Percentiles rank a stretch among this genome's conserved stretches.
Evolutionary conservation across 2,113 vertebrate species (phyloP).

Genomic region (Chlorocebus sabaeus): DNA sequence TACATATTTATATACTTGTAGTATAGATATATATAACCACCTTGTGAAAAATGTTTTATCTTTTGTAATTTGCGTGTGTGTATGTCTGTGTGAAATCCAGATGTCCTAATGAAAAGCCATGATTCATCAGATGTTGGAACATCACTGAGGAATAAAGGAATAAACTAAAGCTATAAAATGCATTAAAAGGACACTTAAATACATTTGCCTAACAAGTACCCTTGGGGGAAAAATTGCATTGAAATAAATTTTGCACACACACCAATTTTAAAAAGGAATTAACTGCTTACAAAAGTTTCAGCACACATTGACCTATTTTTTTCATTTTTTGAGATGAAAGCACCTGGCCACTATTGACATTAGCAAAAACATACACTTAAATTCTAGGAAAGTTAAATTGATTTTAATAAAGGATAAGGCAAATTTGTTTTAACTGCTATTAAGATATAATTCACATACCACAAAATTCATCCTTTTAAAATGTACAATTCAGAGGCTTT

Average conservation of each 20-base stretch:
- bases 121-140: conserved; percentile 15
- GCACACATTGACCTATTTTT: neutral
- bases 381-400: neutral
- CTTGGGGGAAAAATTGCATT: neutral
- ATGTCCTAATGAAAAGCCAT: neutral
- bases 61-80: neutral
- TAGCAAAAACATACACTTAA: neutral
- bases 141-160: neutral
- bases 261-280: neutral
- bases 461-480: neutral
- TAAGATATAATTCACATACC: neutral
- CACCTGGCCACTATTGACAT: neutral
- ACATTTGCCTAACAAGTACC: conserved; percentile 45
- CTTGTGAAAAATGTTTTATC: neutral
- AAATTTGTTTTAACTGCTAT: neutral
- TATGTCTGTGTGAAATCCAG: neutral
- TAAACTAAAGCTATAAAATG: conserved; percentile 19
- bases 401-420: neutral
- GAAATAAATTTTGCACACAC: neutral
- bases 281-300: neutral
- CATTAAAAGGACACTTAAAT: conserved; percentile 54
- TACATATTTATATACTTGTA: conserved; percentile 35
- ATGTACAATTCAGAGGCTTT: neutral
- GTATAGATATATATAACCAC: conserved; percentile 12
- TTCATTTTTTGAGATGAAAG: conserved; percentile 1